Evolutionary conservation across 2,797 vertebrate genomes (phyloP), one percentile per base, ranked within the genome.

Genomic region (Uromys caudimaculatus): DNA sequence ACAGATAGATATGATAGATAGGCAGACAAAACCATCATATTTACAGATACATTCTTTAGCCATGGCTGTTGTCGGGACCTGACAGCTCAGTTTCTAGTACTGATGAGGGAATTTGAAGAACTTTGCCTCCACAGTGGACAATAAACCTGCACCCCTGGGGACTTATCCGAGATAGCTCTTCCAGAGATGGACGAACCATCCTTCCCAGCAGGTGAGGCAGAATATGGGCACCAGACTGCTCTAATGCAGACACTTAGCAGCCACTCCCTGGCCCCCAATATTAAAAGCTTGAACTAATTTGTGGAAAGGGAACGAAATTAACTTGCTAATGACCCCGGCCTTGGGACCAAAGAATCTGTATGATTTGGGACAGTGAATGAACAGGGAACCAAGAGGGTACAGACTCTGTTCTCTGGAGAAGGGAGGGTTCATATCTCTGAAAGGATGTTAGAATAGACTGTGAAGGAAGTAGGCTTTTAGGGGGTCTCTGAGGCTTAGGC

Each of bases 191-290:
- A n/a, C 10, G 4, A 52, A 32, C 0, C 8, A 47, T 23, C 0
- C 54, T 69, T 17, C 1, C 0, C 23, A 35, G 52, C 2, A 16
- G 29, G 35, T 0, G 29, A 71, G 38, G 10, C 0, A 1, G 52
- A 17, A 1, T 3, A 0, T 0, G 6, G 60, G 44, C 0, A 0
- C 4, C 11, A 17, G 44, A 10, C 23, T 17, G 13, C 64, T 62
- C 14, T 13, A 24, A 23, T 0, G 6, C 0, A 17, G 71, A 50
- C 29, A 35, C 1, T 1, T 1, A 3, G 41, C 12, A 0, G 7
- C 11, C 38, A 8, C 24, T 3, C 1, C 2, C 3, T 35, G 1
- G 54, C 50, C 19, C 32, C n/a, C 38, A 27, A 1, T 7, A 5
- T 12, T 44, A 21, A 56, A 29, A 71, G 23, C 41, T 54, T 32